Evolutionary conservation across 2,888 invertebrate genomes (phyloP).

Genomic region (Cantharis flavilabris): DNA sequence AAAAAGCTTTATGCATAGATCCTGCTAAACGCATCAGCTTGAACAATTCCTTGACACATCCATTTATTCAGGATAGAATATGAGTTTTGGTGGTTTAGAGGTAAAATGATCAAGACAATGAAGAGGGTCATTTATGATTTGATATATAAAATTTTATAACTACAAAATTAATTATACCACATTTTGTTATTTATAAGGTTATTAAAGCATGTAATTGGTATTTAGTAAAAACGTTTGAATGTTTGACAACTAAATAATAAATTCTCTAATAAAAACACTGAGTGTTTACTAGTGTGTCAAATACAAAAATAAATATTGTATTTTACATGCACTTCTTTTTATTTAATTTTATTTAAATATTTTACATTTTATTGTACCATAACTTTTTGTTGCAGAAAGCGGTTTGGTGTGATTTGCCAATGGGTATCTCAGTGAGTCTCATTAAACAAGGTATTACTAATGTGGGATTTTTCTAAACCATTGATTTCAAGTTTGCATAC

Average conservation of each 20-base stretch:
- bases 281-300: constrained; percentile 14
- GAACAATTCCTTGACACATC: constrained; percentile 91
- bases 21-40: constrained; percentile 91
- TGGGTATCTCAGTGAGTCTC: constrained; percentile 32
- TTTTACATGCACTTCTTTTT: constrained; percentile 21
- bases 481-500: background rate
- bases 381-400: constrained; percentile 40
- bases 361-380: constrained; percentile 27
- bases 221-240: background rate
- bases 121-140: constrained; percentile 21
- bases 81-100: constrained; percentile 49
- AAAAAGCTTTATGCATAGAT: constrained; percentile 89
- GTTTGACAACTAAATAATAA: background rate
- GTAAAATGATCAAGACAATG: constrained; percentile 38
- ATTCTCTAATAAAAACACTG: background rate
- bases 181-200: constrained; percentile 1
- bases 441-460: constrained; percentile 37
- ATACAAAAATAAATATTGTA: constrained; percentile 31
- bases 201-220: constrained; percentile 1
- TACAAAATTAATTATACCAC: background rate
- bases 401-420: constrained; percentile 32
- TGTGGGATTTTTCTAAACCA: constrained; percentile 15
- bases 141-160: constrained; percentile 1
- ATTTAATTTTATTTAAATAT: background rate
- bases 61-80: constrained; percentile 95